phyloP scores from a whole-genome alignment of 2,888 invertebrate species.

The Phortica okadai region DNA sequence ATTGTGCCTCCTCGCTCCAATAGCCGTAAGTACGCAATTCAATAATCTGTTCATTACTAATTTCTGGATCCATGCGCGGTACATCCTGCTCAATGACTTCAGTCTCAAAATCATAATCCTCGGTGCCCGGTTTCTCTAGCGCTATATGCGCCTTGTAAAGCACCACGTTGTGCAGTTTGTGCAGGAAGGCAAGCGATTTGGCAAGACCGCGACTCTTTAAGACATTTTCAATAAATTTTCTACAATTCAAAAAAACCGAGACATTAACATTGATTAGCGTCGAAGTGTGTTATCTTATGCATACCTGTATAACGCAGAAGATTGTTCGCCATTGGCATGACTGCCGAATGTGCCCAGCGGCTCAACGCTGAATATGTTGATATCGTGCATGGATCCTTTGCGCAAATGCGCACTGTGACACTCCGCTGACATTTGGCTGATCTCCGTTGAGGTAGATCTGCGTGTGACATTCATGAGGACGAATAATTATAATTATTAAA shows the following conservation, averaged over 20 bases:
- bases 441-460: constrained; percentile 73
- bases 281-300: not conserved
- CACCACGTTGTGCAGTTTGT: constrained; percentile 83
- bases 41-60: constrained; percentile 72
- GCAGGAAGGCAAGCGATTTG: constrained; percentile 87
- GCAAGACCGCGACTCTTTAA: constrained; percentile 91
- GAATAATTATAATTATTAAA: constrained; percentile 28
- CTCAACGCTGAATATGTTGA: constrained; percentile 78
- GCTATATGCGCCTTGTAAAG: constrained; percentile 85
- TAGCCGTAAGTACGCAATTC: constrained; percentile 81
- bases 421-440: constrained; percentile 69
- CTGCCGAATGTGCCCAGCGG: constrained; percentile 78
- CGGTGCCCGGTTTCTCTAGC: constrained; percentile 79
- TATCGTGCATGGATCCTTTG: constrained; percentile 71
- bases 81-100: constrained; percentile 77
- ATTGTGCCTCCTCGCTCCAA: constrained; percentile 86
- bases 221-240: constrained; percentile 91
- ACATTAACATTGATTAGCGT: not conserved
- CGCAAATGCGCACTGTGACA: constrained; percentile 54
- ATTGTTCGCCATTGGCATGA: constrained; percentile 77
- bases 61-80: constrained; percentile 73
- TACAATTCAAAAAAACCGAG: constrained; percentile 58
- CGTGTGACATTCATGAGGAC: not conserved
- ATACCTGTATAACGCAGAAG: constrained; percentile 78
- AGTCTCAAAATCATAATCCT: constrained; percentile 73